Conservation (phyloP, 2,113 vertebrate genomes). For the Callopanchax toddi region DNA sequence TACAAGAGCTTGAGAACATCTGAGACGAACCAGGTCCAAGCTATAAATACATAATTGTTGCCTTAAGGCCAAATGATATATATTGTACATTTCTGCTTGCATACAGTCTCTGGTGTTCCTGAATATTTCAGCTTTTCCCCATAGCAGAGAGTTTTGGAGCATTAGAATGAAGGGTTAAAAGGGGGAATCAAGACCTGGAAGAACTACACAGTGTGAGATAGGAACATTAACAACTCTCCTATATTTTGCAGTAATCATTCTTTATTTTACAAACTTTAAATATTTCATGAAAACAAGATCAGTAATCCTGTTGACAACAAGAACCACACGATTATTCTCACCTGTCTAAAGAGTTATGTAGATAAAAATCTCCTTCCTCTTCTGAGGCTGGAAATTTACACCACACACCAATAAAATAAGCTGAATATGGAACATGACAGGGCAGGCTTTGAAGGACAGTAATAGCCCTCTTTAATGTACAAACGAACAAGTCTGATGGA, state of each 20-base stretch:
- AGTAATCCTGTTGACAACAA: conserved; percentile 1
- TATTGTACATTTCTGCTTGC: not conserved
- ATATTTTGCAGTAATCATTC: conserved; percentile 1
- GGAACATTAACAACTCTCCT: not conserved
- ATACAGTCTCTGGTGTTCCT: conserved; percentile 15
- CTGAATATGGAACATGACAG: conserved; percentile 52
- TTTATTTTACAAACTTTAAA: conserved; percentile 13
- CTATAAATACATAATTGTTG: conserved; percentile 17
- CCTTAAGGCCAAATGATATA: conserved; percentile 14
- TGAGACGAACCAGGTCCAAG: conserved; percentile 12
- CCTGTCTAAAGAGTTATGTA: conserved; percentile 44
- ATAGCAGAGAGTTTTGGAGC: not conserved
- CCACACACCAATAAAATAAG: conserved; percentile 37
- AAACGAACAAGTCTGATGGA: conserved; percentile 50
- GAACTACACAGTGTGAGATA: not conserved
- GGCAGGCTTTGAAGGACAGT: conserved; percentile 53
- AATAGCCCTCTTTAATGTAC: conserved; percentile 52
- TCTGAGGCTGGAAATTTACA: conserved; percentile 14
- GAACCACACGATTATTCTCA: not conserved
- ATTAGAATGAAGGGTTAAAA: not conserved
- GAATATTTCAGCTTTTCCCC: conserved; percentile 23
- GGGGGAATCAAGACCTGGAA: not conserved
- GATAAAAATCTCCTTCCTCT: conserved; percentile 4
- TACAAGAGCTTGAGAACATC: conserved; percentile 13
- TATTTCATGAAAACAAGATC: conserved; percentile 19